Evolutionary conservation across 2,113 vertebrate genomes (phyloP), one percentile per base, ranked within the genome.

Genomic region (Delphinus delphis): DNA sequence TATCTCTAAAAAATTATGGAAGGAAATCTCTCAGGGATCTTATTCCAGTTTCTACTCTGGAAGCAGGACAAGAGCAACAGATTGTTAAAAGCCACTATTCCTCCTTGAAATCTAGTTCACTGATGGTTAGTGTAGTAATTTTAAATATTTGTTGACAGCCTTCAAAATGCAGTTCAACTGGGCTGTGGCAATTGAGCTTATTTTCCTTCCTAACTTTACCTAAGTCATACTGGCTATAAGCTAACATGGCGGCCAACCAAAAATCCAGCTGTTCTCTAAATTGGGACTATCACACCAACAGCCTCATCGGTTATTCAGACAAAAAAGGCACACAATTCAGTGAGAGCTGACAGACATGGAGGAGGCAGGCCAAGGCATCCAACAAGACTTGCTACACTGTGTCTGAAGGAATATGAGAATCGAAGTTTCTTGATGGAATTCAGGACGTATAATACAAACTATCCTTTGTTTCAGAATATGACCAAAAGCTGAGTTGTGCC

Each of bases 401-500:
- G 3, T 83, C 31, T 70, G 58, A 73, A 95, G n/a, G 9, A 89
- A 86, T 47, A 44, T 3, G 11, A 21, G 44, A 82, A 80, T 41
- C 92, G 63, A 90, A 94, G 65, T 93, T 85, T 93, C 65, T 50
- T 77, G 53, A 36, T 2, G 26, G 86, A 90, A 90, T 92, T 88
- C 21, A 84, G 74, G 71, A 88, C 31, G 62, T 23, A 44, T 3
- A 31, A 82, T 50, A 60, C 36, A 92, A 94, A 85, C 18, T 44
- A 71, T n/a, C 9, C 47, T 90, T 85, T 91, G 68, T 81, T 79
- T 94, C 12, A 55, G 67, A 92, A 86, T 79, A 84, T 9, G 89
- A 88, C 38, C 94, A 92, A 63, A 5, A 73, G 26, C 55, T 94
- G 81, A 92, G 88, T 62, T 82, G 47, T 90, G 82, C 55, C 74